Percentiles rank a stretch among this genome's conserved stretches.
Conservation (phyloP, 2,113 vertebrate species). For the Mesembrinibis cayennensis region DNA sequence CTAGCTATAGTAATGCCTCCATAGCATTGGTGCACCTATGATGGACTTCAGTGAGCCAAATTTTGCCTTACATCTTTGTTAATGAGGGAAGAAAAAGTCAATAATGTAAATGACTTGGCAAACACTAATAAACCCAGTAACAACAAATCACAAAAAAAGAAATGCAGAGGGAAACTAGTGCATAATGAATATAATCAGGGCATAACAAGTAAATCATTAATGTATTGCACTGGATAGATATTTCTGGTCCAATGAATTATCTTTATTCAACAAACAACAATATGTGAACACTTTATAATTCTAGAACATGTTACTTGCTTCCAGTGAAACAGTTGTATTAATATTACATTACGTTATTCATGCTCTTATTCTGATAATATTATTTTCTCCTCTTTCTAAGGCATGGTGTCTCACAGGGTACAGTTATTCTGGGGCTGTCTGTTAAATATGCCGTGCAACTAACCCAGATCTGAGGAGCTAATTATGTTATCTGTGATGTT, state of each 20-base stretch:
- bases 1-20: neutral
- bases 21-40: neutral
- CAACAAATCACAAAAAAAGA: neutral
- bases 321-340: neutral
- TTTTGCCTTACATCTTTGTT: neutral
- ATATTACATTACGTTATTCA: neutral
- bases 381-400: neutral
- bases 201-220: neutral
- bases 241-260: neutral
- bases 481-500: constrained; percentile 16
- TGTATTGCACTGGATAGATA: neutral
- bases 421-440: neutral
- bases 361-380: neutral
- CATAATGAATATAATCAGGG: neutral
- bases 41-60: neutral
- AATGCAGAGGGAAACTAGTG: neutral
- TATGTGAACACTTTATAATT: neutral
- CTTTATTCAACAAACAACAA: neutral
- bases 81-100: neutral
- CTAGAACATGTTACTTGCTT: neutral
- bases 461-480: neutral
- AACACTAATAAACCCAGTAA: neutral
- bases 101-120: neutral
- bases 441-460: constrained; percentile 17
- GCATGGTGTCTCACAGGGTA: neutral